Percentiles rank a stretch among this genome's conserved stretches.
Evolutionary conservation across 2,888 invertebrate genomes (phyloP).

Genomic region (Bombylius major): DNA sequence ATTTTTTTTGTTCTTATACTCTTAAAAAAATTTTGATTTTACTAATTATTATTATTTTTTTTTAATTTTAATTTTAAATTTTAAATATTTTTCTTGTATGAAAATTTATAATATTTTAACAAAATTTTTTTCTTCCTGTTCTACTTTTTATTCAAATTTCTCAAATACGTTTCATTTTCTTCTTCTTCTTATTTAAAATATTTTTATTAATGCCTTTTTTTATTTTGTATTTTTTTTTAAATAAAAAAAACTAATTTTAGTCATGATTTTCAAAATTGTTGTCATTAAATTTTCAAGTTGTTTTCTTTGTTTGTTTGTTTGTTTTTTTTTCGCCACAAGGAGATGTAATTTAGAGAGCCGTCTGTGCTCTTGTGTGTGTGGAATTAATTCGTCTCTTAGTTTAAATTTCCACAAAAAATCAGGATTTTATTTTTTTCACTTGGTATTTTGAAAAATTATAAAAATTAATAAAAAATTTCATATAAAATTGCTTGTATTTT

Average conservation of each 20-base stretch:
- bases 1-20: background rate
- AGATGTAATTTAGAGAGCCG: background rate
- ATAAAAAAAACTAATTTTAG: too few species aligned
- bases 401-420: background rate
- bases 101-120: background rate
- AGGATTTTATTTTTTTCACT: too few species aligned
- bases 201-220: background rate
- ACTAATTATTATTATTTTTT: background rate
- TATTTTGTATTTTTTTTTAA: background rate
- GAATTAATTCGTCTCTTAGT: background rate
- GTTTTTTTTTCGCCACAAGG: background rate
- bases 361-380: background rate
- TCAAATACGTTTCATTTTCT: conserved; percentile 2
- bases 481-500: too few species aligned
- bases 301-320: background rate
- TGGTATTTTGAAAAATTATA: too few species aligned
- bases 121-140: background rate
- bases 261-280: background rate
- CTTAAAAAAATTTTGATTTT: too few species aligned
- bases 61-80: background rate
- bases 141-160: background rate
- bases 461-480: too few species aligned
- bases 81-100: background rate
- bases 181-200: background rate
- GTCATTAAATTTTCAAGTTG: background rate